Base-by-base conservation (phyloP, 2,888 invertebrate species). In the Synanthedon vespiformis region DNA sequence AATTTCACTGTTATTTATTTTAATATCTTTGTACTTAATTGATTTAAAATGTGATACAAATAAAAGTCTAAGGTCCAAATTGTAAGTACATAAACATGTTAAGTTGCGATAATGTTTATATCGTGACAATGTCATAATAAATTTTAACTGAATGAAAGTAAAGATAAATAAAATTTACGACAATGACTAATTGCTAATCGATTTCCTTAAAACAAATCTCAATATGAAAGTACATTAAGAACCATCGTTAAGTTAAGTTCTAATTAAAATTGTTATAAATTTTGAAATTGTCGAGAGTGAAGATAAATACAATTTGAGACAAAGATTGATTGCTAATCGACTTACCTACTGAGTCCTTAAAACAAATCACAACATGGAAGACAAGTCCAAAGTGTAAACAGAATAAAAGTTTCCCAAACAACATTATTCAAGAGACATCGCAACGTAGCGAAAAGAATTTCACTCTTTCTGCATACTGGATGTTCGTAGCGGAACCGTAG, bases 351-450 rank as follows among this genome's bases (percentile, higher is more conserved):
- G 76, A 72, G 72, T 87, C 86, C 76, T 86, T 85, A 77, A 85
- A 85, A 74, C 87, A 86, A 76, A 86, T 87, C 75, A 84, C 87
- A 74, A 83, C 78, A 68, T 86, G 85, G 79, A 87, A 86, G 82
- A 86, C 84, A 66, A 87, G 86, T 85, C 86, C 87, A 62, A 87
- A 86, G 63, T 86, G 80, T 78, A 83, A 67, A 72, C 78, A 87
- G 74, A 84, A 85, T 77, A 87, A 80, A 69, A 86, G 73, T 80
- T 83, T 86, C 70, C 77, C 77, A 69, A 85, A 80, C 80, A 80
- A 80, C 86, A 87, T 87, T 70, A 80, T 86, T 83, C 72, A 77
- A 73, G 71, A 75, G 78, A 82, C 85, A 86, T 85, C 56, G 70
- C 82, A 80, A 71, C 59, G 68, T 67, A 58, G 62, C 55, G 56